Evolutionary conservation across 2,888 invertebrate genomes (phyloP).

Genomic region (Caenorhabditis virilis): DNA sequence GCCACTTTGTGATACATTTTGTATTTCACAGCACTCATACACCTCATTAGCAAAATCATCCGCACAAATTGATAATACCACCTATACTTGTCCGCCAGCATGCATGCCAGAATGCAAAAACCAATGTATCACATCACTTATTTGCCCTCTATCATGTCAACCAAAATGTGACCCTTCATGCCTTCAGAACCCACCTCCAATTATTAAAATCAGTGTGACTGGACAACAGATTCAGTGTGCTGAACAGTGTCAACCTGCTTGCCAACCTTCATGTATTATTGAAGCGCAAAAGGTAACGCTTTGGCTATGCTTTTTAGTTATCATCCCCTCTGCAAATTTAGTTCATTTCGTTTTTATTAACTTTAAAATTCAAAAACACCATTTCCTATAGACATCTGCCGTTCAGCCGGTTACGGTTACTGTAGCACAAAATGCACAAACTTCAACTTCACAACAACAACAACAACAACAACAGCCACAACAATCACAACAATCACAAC

Average conservation of each 20-base stretch:
- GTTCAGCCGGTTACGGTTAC: too few relatives aligned
- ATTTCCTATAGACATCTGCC: too few relatives aligned
- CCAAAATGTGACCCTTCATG: constrained; percentile 26
- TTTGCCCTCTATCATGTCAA: constrained; percentile 26
- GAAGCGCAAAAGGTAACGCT: constrained; percentile 20
- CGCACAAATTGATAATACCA: constrained; percentile 1
- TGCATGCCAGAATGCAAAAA: constrained; percentile 26
- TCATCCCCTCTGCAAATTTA: background rate
- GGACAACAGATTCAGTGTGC: constrained; percentile 41
- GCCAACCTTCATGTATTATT: constrained; percentile 34
- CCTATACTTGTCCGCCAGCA: constrained; percentile 13
- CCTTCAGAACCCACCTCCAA: constrained; percentile 33
- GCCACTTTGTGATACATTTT: constrained; percentile 27
- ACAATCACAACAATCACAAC: constrained; percentile 7
- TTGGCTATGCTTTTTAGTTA: too few relatives aligned
- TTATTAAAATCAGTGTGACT: constrained; percentile 41
- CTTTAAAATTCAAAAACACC: too few relatives aligned
- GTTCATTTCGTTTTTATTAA: background rate
- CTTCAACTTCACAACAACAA: too few relatives aligned
- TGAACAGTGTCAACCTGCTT: constrained; percentile 37
- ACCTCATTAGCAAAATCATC: too few relatives aligned
- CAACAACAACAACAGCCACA: constrained; percentile 18
- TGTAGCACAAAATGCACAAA: too few relatives aligned
- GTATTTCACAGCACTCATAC: constrained; percentile 27
- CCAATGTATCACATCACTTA: constrained; percentile 17